Evolutionary conservation across 2,888 invertebrate species (phyloP).

Genomic region (Athalia cordata): DNA sequence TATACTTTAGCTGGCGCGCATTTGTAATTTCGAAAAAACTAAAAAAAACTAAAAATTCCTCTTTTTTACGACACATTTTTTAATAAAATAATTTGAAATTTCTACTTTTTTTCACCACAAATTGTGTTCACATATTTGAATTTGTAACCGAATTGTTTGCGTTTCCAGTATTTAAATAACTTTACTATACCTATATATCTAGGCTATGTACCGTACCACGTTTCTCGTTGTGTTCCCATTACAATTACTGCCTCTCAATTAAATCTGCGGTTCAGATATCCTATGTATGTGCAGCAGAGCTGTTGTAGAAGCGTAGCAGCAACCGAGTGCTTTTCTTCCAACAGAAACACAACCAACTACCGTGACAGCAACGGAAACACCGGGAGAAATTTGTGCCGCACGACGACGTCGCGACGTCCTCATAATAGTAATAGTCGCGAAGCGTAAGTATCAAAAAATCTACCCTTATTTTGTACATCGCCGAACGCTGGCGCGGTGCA

Average conservation of each 20-base stretch:
- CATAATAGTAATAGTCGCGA: too few relatives aligned
- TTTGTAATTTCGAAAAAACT: too few relatives aligned
- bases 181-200: background rate
- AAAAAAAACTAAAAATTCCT: background rate
- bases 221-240: slow-evolving; percentile 15
- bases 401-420: background rate
- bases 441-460: too few relatives aligned
- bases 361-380: background rate
- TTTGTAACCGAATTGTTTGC: slow-evolving; percentile 16
- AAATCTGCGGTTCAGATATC: background rate
- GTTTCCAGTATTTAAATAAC: slow-evolving; percentile 28
- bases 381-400: background rate
- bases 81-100: too few relatives aligned
- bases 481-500: too few relatives aligned
- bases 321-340: too few relatives aligned
- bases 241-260: slow-evolving; percentile 33
- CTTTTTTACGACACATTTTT: background rate
- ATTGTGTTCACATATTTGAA: slow-evolving; percentile 14
- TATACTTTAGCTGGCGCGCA: too few relatives aligned
- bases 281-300: too few relatives aligned
- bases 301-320: too few relatives aligned
- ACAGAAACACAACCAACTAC: too few relatives aligned
- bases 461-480: too few relatives aligned
- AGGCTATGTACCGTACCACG: background rate
- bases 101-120: background rate